phyloP scores from a whole-genome alignment of 53 echinoderm and acorn worm genomes.

The Arbacia lixula region DNA sequence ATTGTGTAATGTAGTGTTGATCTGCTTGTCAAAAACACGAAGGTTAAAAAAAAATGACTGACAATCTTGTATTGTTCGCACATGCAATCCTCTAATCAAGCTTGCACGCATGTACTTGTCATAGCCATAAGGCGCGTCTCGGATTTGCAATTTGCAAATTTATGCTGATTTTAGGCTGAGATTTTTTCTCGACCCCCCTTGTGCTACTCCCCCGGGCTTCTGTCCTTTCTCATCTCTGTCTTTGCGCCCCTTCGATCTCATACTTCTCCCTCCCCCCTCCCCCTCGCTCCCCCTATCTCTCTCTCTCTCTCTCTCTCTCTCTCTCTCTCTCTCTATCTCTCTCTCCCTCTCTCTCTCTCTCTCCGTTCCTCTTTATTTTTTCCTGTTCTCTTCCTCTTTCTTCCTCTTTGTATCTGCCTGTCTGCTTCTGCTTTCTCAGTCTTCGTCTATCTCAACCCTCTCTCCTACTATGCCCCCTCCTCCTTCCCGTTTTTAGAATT shows the following conservation, averaged over 20 bases:
- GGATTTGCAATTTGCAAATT: slow-evolving; percentile 49
- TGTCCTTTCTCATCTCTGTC: neutral
- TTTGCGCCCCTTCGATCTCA: neutral
- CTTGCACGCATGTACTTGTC: too few relatives aligned
- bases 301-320: neutral
- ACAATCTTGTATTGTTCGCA: too few relatives aligned
- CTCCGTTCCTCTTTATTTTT: neutral
- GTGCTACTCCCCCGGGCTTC: neutral
- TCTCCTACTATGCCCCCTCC: neutral
- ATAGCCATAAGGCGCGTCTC: neutral
- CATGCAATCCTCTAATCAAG: too few relatives aligned
- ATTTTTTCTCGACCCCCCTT: too few relatives aligned
- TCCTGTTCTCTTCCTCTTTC: neutral
- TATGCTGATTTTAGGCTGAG: slow-evolving; percentile 26
- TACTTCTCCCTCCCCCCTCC: neutral
- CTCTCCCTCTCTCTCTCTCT: neutral
- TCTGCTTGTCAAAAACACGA: too few relatives aligned
- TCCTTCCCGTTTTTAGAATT: neutral
- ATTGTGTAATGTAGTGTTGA: too few relatives aligned
- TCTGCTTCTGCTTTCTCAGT: neutral
- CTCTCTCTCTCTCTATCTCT: neutral
- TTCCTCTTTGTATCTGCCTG: too few relatives aligned
- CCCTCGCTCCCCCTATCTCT: neutral
- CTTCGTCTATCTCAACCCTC: neutral
- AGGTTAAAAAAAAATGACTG: too few relatives aligned